Evolutionary conservation across 2,888 invertebrate genomes (phyloP), one percentile per base, ranked within the genome.

Genomic region (Junonia oenone): DNA sequence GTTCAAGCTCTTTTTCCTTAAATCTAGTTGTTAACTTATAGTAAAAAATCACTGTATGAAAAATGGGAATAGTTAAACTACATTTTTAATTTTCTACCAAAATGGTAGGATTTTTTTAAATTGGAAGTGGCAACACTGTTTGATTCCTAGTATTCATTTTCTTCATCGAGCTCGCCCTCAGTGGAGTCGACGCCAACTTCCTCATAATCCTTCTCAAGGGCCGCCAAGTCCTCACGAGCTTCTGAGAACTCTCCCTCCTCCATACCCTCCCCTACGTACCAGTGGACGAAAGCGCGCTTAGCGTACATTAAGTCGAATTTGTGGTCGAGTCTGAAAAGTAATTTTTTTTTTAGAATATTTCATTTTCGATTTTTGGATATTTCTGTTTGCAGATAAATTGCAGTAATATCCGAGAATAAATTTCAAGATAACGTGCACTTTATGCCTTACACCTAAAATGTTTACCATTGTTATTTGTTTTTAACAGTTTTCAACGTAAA

Each of bases 271-370:
- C 95, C 94, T 0, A 95, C 95, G 76, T 96, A 95, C 98, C 98
- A 98, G 85, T 98, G 98, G 14, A 98, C 97, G 80, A 98, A 98
- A 2, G 98, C 98, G 60, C 98, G 93, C 85, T 98, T 98, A 35
- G 97, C 96, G 86, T 97, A 98, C 97, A 98, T 98, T 70, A 98
- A 87, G 85, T 98, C 98, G 80, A 98, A 98, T 81, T 98, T 98
- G 83, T 96, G 96, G 86, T 98, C 97, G 58, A 98, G 91, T 68
- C 97, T 94, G 67, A 75, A 71, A 29, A n/a, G 11, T 15, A 15
- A 1, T 8, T 15, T 11, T 9, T 0, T 11, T 2, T 15, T 40
- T 17, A 11, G 11, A 0, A 33, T 6, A 3, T 26, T 13, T 2
- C 9, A 17, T 6, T 17, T 2, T 38, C 17, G 17, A 19, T 15